Base-by-base conservation (phyloP, 2,113 vertebrate species). In the Callionymus lyra region DNA sequence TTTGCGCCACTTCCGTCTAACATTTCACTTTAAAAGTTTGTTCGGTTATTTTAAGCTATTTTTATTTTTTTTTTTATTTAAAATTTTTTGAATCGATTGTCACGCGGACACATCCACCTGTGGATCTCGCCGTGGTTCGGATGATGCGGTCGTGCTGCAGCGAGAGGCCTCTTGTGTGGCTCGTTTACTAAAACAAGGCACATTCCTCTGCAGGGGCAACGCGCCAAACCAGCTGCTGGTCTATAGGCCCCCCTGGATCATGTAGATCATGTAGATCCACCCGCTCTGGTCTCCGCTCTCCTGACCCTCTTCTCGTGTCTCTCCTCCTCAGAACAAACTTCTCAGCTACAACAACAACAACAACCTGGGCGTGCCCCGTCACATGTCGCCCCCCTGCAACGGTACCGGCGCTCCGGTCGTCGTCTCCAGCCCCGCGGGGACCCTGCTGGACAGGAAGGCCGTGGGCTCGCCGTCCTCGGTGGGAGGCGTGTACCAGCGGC, bases 381-480 rank as follows among this genome's bases (percentile, higher is more conserved):
- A 75, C 51, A 70, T 84, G 68, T 72, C 83, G 53, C 61, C 80
- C 53, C 82, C 85, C 50, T 87, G 84, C 77, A 84, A 75, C 65
- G 82, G 82, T 68, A 58, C 72, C 44, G 85, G 59, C 14, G 60
- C 89, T 69, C 81, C 90, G n/a, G n/a, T n/a, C n/a, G n/a, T n/a
- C 64, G 67, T 84, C 73, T 76, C 83, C 63, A 86, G 74, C 70
- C 79, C 91, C 56, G 53, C 87, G 74, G 88, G 91, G 80, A 85
- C 87, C 87, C 88, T 97, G 86, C 90, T 97, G 90, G 94, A 98
- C 91, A 97, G 92, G 86, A 98, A 97, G 84, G 94, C 91, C 13
- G 94, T 97, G 84, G 94, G 94, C 53, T 91, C 91, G 52, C 94
- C n/a, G n/a, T n/a, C 94, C 27, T 86, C 91, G 0, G 83, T 88